Base-by-base conservation (phyloP, 2,113 vertebrate species). In the Grallaria varia region DNA sequence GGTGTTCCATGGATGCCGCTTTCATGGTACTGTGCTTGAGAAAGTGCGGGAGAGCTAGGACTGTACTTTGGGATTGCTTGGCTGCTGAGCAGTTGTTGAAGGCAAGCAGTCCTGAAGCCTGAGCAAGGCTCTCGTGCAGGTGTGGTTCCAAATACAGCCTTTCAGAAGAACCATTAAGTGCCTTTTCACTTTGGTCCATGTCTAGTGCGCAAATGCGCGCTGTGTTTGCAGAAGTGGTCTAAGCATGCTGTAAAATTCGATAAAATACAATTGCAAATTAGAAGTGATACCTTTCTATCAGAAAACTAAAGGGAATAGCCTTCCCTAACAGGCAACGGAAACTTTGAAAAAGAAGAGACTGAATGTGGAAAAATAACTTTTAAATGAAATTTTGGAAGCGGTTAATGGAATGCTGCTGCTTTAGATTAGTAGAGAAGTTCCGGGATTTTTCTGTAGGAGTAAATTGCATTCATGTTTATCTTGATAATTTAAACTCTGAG, bases 31-130 rank as follows among this genome's bases (percentile, higher is more conserved):
- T 8, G 15, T 16, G 40, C 16, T 55, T 42, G 14, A 39, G 45
- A 60, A 62, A 37, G 74, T 1, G 1, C 2, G 14, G 45, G 15
- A 21, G 45, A 80, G 1, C 45, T 53, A 2, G 0, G 5, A 1
- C 2, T n/a, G 33, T 4, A 1, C 1, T 64, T 55, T 40, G 58
- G 44, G 49, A 4, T 67, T 71, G 42, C 50, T 37, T 33, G 23
- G 20, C 50, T 27, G 31, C 31, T 9, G 2, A 27, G 39, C 10
- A 3, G 18, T 20, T 19, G 1, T 27, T 44, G 30, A 20, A 56
- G 45, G 39, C 49, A n/a, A 87, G 84, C n/a, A 8, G 9, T 33
- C 24, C n/a, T 33, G 74, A 60, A 42, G 87, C 47, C 52, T 20
- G 30, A 27, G 14, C 6, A 27, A 68, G 30, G 35, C 35, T 55